These are phyloP conservation scores for Amblyjoppa fuscipennis DNA, from an alignment of 2,888 invertebrate genomes.

Conservation along the genomic window DNA sequence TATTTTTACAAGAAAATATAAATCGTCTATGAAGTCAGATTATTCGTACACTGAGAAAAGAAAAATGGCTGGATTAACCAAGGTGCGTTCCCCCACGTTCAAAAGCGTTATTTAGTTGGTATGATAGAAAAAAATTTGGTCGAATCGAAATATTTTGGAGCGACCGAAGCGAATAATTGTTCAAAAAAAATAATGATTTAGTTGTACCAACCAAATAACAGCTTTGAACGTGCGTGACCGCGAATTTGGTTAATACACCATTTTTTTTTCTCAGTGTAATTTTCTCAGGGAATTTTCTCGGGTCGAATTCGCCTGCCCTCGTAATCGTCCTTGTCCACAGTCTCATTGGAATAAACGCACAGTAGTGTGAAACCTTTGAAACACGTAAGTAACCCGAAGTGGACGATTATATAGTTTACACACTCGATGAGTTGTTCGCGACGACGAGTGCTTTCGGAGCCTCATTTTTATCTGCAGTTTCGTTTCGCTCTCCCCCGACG, in stretches of 20 bases:
- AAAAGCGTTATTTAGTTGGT: no score
- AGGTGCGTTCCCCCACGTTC: no score
- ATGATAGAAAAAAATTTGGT: no score
- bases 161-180: no score
- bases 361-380: background rate
- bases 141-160: no score
- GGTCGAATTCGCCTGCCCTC: background rate
- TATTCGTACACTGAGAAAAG: background rate
- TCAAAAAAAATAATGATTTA: no score
- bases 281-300: background rate
- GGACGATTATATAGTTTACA: conserved; percentile 30
- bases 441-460: conserved; percentile 17
- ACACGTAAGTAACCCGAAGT: background rate
- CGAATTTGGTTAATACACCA: no score
- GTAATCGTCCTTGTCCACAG: background rate
- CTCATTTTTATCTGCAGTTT: conserved; percentile 14
- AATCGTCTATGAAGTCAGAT: conserved; percentile 29
- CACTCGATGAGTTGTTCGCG: background rate
- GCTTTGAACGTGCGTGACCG: no score
- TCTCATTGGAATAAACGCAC: conserved; percentile 40
- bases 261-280: no score
- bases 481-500: background rate
- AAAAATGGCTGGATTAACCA: no score
- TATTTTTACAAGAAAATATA: conserved; percentile 25
- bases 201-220: no score